Base-by-base conservation (phyloP, 2,113 vertebrate genomes). In the Petromus typicus region DNA sequence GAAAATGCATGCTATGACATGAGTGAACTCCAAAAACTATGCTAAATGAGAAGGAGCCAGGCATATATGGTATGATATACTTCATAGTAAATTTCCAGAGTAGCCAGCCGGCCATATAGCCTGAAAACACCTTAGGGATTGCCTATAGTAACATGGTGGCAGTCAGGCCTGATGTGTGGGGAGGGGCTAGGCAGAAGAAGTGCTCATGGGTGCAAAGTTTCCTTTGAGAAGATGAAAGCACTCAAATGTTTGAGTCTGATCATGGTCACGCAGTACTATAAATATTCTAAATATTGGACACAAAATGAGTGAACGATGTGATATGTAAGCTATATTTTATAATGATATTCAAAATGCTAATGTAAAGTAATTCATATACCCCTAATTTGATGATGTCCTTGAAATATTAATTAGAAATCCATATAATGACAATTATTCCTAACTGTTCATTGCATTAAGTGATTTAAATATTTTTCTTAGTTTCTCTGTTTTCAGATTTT, bases 361-460 rank as follows among this genome's bases (percentile, higher is more conserved):
- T 16, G 48, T 48, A 63, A 89, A 78, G 54, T 37, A 69, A 43
- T 45, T n/a, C 37, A 14, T 45, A 45, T 34, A 10, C 20, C 81
- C 27, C 69, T 16, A 89, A 63, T 71, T 48, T 12, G 25, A 63
- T 43, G 78, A 14, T 67, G 71, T 61, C 30, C 63, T 45, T 92
- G 51, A 79, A 32, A 71, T 84, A 89, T 84, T 30, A 92, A 79
- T 71, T 56, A 79, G 43, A 56, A 85, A 84, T 34, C 30, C 43
- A 27, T 48, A 57, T 34, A 71, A 37, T 45, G 64, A 76, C 40
- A 54, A 16, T 81, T 27, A 22, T 22, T 48, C 18, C 27, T 88
- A 54, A 27, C 16, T 32, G 40, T 9, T 78, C 30, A 48, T 85
- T 40, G 79, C 9, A 54, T 34, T 37, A 27, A 78, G 5, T 43